These are phyloP conservation scores for Andrena minutula DNA, from an alignment of 2,888 invertebrate genomes.

Conservation along the genomic window DNA sequence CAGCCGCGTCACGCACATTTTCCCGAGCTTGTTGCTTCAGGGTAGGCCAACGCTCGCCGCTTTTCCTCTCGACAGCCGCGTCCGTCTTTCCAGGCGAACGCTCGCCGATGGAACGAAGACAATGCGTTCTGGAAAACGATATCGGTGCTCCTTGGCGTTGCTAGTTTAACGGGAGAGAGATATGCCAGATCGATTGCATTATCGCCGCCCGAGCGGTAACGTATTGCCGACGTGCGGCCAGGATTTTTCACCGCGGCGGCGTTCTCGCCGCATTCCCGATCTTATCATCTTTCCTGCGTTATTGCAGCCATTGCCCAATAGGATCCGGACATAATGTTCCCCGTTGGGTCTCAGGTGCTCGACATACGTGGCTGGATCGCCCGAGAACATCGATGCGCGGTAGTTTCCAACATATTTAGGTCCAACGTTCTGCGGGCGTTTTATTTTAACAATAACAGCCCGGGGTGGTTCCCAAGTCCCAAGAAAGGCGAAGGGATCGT, in stretches of 20 bases:
- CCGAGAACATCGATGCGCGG: not conserved
- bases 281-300: conserved; percentile 52
- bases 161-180: conserved; percentile 63
- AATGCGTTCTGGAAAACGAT: conserved; percentile 46
- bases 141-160: conserved; percentile 46
- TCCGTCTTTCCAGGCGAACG: conserved; percentile 5
- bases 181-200: conserved; percentile 70
- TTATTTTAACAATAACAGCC: no score
- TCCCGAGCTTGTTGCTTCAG: not conserved
- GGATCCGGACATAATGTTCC: conserved; percentile 19
- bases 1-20: conserved; percentile 7
- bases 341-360: not conserved
- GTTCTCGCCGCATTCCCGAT: conserved; percentile 47
- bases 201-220: conserved; percentile 59
- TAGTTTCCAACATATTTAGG: no score
- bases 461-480: conserved; percentile 19
- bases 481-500: conserved; percentile 4
- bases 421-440: no score
- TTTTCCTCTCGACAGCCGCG: conserved; percentile 15
- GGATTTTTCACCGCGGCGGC: conserved; percentile 44
- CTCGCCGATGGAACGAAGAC: conserved; percentile 44
- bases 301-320: conserved; percentile 28
- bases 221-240: conserved; percentile 53
- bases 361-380: not conserved
- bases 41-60: not conserved